These are phyloP conservation scores for Sinhomidia bicolor DNA, from an alignment of 2,888 invertebrate genomes.

Conservation along the genomic window DNA sequence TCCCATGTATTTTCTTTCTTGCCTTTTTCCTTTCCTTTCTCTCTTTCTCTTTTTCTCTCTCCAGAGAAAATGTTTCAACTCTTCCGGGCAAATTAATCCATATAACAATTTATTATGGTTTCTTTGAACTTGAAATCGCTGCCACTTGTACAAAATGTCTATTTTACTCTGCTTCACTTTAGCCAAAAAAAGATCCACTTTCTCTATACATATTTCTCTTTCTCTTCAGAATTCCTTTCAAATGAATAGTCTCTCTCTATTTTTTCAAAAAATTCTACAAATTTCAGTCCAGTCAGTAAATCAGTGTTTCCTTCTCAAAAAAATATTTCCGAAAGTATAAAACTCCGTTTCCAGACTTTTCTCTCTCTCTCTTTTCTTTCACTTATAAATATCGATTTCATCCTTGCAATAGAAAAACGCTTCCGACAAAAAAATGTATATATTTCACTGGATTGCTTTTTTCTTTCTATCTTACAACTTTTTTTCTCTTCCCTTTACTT, in stretches of 20 bases:
- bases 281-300: too few species aligned
- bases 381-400: slow-evolving; percentile 6
- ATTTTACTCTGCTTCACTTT: too few species aligned
- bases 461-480: too few species aligned
- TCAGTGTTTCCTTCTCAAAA: neutral
- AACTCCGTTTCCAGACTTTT: too few species aligned
- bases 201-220: too few species aligned
- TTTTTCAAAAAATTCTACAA: too few species aligned
- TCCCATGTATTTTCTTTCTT: too few species aligned
- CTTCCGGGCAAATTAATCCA: slow-evolving; percentile 17
- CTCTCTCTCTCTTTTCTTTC: neutral
- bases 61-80: slow-evolving; percentile 1
- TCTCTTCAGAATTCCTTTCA: too few species aligned
- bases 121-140: slow-evolving; percentile 19
- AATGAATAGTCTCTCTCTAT: too few species aligned
- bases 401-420: neutral
- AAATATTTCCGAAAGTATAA: neutral
- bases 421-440: neutral
- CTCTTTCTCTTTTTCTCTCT: neutral
- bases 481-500: neutral
- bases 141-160: too few species aligned
- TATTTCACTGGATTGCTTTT: slow-evolving; percentile 22
- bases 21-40: slow-evolving; percentile 4
- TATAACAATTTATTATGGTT: slow-evolving; percentile 21
- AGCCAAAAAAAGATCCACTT: too few species aligned